Evolutionary conservation across 1,140 invertebrate genomes (phyloP).

Genomic region (Drosophila equinoxialis): DNA sequence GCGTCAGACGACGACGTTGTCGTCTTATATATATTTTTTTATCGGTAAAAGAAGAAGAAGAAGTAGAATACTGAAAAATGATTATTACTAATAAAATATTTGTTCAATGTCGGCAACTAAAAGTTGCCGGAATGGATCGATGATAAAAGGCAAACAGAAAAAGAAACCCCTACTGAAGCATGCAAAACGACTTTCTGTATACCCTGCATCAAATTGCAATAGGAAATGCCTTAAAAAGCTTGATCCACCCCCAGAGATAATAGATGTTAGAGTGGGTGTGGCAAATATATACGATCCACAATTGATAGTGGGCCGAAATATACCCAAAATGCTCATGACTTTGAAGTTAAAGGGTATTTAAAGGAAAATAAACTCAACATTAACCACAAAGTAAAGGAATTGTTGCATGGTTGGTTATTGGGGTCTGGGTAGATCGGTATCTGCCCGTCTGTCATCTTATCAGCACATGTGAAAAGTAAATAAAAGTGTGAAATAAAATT

Average conservation of each 20-base stretch:
- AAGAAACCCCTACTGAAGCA: background rate
- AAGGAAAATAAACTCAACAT: conserved; percentile 10
- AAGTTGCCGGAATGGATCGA: conserved; percentile 4
- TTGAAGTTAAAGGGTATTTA: background rate
- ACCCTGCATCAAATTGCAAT: background rate
- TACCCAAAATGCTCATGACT: background rate
- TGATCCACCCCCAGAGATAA: too few species aligned
- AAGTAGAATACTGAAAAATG: conserved; percentile 29
- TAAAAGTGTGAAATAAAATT: conserved; percentile 37
- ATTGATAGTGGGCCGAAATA: background rate
- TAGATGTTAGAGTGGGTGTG: too few species aligned
- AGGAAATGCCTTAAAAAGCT: background rate
- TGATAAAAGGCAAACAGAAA: conserved; percentile 21
- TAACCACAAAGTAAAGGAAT: background rate
- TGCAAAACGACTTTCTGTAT: background rate
- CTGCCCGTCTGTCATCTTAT: conserved; percentile 44
- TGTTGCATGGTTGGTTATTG: background rate
- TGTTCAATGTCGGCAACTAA: conserved; percentile 60
- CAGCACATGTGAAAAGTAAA: conserved; percentile 70
- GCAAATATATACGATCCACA: too few species aligned
- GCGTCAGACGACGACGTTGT: conserved; percentile 38
- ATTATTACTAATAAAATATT: conserved; percentile 74
- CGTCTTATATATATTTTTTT: conserved; percentile 28
- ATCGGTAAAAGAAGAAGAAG: conserved; percentile 45
- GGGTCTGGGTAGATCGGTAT: conserved; percentile 4